Evolutionary conservation across 2,113 vertebrate genomes (phyloP), one percentile per base, ranked within the genome.

Genomic region (Passer domesticus): DNA sequence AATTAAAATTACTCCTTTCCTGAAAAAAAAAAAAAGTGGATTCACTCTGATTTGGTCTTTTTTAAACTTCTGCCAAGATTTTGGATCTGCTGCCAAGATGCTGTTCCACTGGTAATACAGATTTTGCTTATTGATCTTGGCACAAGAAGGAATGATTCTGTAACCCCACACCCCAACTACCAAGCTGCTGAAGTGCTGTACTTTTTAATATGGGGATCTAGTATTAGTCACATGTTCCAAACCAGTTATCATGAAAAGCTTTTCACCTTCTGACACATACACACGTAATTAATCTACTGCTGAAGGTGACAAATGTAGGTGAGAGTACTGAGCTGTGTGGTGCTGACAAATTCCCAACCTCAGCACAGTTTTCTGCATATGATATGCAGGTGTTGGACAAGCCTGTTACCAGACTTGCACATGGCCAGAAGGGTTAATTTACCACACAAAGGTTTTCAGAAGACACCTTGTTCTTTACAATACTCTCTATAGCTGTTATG

Each of bases 241-340:
- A 43, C 17, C 37, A 37, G 43, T 46, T 63, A 58, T 7, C 10
- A 62, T 1, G 3, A 55, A 85, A 46, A 79, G 5, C 44, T 83
- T 35, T 58, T 58, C n/a, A 24, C 20, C 13, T 87, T 50, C 37
- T 27, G 28, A 55, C 5, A 11, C 5, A 9, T 1, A 3, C n/a
- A 59, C 23, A 39, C 0, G 0, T 10, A 44, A 70, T 22, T 35
- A 1, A 49, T 25, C 76, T 58, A 14, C 21, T 8, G 6, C 33
- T 82, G 7, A 68, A 63, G 47, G 56, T 15, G 35, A 13, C 35
- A 78, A 35, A 75, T 66, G 25, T 13, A 41, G 35, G 20, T 47
- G 31, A 64, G 15, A 14, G 37, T 41, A 15, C 28, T 8, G 24
- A 85, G 43, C 53, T 33, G 10, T 52, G 33, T 27, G 47, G 14